Conservation (phyloP, 2,888 invertebrate species). For the Andricus quercusramuli region DNA sequence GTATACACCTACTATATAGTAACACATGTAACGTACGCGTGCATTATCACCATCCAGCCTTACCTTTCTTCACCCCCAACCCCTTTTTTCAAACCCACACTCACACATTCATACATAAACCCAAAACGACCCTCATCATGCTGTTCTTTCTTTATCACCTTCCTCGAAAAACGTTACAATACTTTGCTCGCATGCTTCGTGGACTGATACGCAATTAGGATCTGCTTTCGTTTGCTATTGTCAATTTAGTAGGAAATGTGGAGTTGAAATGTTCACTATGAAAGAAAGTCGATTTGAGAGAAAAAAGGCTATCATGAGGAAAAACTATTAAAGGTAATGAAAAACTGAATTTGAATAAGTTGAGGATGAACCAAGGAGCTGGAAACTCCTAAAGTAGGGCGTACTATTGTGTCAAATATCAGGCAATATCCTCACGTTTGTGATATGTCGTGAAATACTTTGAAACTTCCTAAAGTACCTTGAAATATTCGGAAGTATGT, state of each 20-base stretch:
- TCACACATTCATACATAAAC: constrained; percentile 33
- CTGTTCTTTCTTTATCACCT: constrained; percentile 42
- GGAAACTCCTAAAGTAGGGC: too few species aligned
- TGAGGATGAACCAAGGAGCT: background rate
- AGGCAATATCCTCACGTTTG: too few species aligned
- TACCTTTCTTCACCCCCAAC: constrained; percentile 46
- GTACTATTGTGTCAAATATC: too few species aligned
- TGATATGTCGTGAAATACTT: too few species aligned
- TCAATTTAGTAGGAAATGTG: background rate
- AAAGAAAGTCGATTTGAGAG: background rate
- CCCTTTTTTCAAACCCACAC: constrained; percentile 44
- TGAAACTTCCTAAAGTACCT: too few species aligned
- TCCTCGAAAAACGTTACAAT: constrained; percentile 46
- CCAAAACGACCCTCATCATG: constrained; percentile 4
- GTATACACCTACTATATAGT: constrained; percentile 36
- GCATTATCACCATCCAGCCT: constrained; percentile 62
- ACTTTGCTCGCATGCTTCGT: background rate
- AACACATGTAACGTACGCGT: constrained; percentile 68
- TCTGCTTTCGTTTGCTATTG: background rate
- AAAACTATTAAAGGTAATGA: background rate
- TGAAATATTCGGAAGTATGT: too few species aligned
- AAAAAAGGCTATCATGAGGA: background rate
- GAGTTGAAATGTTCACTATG: background rate
- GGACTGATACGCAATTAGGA: background rate
- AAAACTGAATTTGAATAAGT: background rate